Evolutionary conservation across 2,888 invertebrate species (phyloP).

Genomic region (Sepiola atlantica): DNA sequence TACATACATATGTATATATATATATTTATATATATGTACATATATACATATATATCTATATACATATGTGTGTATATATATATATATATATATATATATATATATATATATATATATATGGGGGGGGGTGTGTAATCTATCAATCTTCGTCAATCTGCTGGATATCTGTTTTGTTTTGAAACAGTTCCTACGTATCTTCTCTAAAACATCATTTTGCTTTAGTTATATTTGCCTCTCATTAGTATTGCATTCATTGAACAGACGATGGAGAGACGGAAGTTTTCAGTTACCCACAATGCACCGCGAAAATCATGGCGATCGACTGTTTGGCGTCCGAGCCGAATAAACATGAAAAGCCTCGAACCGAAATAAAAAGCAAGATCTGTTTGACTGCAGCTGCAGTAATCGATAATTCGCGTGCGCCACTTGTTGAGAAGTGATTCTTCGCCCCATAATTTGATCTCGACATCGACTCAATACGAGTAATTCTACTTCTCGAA

Average conservation of each 20-base stretch:
- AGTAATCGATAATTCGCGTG: background rate
- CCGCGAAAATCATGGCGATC: background rate
- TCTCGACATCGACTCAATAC: background rate
- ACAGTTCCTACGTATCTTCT: background rate
- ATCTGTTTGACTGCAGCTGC: background rate
- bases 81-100: background rate
- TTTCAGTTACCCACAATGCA: background rate
- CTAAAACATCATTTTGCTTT: background rate
- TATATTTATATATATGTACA: too few species aligned
- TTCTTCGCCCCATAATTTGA: background rate
- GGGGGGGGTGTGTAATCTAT: too few species aligned
- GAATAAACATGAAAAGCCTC: background rate
- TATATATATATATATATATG: background rate
- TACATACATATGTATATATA: too few species aligned
- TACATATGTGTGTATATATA: background rate
- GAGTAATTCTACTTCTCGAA: background rate
- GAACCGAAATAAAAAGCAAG: background rate
- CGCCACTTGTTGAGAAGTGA: conserved; percentile 11
- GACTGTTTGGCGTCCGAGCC: background rate
- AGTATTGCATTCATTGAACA: background rate
- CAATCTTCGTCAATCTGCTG: background rate
- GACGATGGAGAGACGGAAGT: background rate
- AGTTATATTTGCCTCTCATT: background rate
- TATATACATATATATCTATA: background rate
- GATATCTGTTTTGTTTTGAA: background rate